phyloP scores from a whole-genome alignment of 2,888 invertebrate species.

The Cepaea hortensis region DNA sequence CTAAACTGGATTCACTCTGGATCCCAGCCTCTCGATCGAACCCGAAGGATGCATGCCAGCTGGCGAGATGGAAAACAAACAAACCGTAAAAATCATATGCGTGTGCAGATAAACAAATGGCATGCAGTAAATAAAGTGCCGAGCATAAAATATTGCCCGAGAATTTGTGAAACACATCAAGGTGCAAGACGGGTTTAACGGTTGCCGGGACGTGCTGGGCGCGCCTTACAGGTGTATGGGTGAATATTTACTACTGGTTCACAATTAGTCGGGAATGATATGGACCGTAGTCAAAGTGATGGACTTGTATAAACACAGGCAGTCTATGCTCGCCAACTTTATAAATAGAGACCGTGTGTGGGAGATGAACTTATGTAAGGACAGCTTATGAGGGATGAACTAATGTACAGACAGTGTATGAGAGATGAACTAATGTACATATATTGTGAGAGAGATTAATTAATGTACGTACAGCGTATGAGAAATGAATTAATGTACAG shows the following conservation, averaged over 20 bases:
- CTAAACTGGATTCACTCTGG: neutral
- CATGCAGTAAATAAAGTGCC: conserved; percentile 23
- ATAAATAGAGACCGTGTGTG: no score
- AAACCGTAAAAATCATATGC: conserved; percentile 20
- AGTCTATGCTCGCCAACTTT: no score
- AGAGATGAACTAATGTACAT: no score
- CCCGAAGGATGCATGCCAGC: neutral
- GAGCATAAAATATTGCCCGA: conserved; percentile 18
- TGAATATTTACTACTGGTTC: conserved; percentile 3
- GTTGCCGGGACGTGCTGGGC: neutral
- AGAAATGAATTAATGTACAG: no score
- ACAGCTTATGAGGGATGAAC: no score
- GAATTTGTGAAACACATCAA: conserved; percentile 30
- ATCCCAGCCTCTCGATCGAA: neutral
- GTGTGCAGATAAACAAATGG: conserved; percentile 19
- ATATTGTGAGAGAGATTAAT: no score
- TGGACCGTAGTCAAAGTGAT: neutral
- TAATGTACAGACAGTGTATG: no score
- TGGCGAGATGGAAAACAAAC: conserved; percentile 30
- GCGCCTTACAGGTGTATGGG: conserved; percentile 16
- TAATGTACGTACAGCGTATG: no score
- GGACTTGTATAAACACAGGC: neutral
- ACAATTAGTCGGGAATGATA: neutral
- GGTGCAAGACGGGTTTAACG: conserved; percentile 13
- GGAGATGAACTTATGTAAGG: no score